Conservation (phyloP, 1,140 invertebrate species). For the Cydia amplana region DNA sequence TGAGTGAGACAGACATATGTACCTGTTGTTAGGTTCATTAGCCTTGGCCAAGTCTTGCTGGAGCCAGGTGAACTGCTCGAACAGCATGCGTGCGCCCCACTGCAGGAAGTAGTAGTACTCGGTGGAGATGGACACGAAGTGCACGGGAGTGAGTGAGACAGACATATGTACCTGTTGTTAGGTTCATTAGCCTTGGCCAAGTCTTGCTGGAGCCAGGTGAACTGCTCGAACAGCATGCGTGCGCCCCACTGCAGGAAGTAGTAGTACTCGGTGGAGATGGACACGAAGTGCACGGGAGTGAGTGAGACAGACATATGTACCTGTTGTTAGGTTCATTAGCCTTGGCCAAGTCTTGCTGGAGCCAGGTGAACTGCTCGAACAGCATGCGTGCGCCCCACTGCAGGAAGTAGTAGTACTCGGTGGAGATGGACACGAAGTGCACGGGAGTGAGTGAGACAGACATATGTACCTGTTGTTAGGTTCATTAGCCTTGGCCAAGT, state of each 20-base stretch:
- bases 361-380: constrained; percentile 91
- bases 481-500: constrained; percentile 84
- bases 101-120: constrained; percentile 95
- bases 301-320: too few species aligned
- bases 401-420: constrained; percentile 95
- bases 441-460: too few species aligned
- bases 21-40: constrained; percentile 81
- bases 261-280: constrained; percentile 94
- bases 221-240: constrained; percentile 89
- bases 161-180: too few species aligned
- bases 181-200: constrained; percentile 83
- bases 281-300: constrained; percentile 93
- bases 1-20: too few species aligned
- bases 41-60: constrained; percentile 87
- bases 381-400: constrained; percentile 90
- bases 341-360: constrained; percentile 87
- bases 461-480: too few species aligned
- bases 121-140: constrained; percentile 93
- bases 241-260: constrained; percentile 93
- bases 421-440: constrained; percentile 93
- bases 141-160: too few species aligned
- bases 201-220: constrained; percentile 91
- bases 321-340: constrained; percentile 82
- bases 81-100: constrained; percentile 88
- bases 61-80: constrained; percentile 93